Evolutionary conservation across 2,888 invertebrate genomes (phyloP), one percentile per base, ranked within the genome.

Genomic region (Synanthedon myopaeformis): DNA sequence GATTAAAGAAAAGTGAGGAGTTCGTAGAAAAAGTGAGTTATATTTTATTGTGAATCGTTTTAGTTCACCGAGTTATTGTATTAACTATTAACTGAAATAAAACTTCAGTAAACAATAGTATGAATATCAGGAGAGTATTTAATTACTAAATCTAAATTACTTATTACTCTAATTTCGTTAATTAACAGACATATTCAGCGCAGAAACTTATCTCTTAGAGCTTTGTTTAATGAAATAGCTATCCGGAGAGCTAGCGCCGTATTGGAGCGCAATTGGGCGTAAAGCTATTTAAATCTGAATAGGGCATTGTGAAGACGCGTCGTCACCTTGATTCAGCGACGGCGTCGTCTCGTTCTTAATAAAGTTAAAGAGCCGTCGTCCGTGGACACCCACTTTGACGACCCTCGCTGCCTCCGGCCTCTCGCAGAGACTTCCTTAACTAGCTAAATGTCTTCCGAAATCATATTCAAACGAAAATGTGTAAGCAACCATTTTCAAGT

Each of bases 221-320:
- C 80, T 76, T 76, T 78, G 76, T 76, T 76, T 82, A 82, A 85
- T 83, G 79, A 83, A 80, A 82, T 79, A 83, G 83, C 83, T 85
- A 85, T 79, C 70, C 69, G 67, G 70, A 75, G 69, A 76, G 77
- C 74, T 77, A 72, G 71, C 72, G 79, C 74, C 79, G 73, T 76
- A 86, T 86, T 86, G 81, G 83, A 75, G 77, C 68, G 83, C 82
- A 87, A 88, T 87, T 85, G 85, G 79, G 86, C 81, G 85, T 84
- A 78, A 86, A 85, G 85, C 85, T 86, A 88, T 86, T 86, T 85
- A 83, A 84, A 86, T 85, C 74, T 86, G 86, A 86, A 87, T 86
- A 80, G 85, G 73, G 81, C 72, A 84, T 87, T 87, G 86, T 87
- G 76, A 77, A 76, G 74, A 76, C 78, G 77, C 83, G 82, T 81